Conservation (phyloP, 1,140 invertebrate genomes). For the Ips typographus region DNA sequence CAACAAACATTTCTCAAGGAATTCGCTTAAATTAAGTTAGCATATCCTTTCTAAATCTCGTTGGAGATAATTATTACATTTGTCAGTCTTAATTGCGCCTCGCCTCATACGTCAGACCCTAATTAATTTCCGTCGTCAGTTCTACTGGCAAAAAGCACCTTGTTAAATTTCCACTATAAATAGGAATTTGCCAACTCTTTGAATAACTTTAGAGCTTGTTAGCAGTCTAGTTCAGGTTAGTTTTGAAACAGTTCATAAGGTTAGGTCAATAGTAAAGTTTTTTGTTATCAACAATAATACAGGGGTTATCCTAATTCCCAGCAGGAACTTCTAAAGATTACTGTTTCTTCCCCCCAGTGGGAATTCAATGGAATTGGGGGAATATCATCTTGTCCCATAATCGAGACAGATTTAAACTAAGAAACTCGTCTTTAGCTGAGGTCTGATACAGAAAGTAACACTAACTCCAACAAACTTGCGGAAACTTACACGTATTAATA, state of each 20-base stretch:
- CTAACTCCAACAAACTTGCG: not conserved
- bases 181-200: constrained; percentile 15
- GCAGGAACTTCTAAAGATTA: no score
- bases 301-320: no score
- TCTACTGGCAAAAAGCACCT: constrained; percentile 20
- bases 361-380: no score
- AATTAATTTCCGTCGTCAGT: constrained; percentile 22
- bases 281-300: no score
- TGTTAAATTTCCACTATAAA: constrained; percentile 25
- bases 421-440: not conserved
- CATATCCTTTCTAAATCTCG: constrained; percentile 22
- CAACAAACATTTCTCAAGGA: constrained; percentile 11
- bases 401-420: no score
- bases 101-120: constrained; percentile 26
- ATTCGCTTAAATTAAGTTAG: constrained; percentile 10
- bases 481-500: constrained; percentile 1
- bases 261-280: no score
- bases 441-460: not conserved
- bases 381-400: no score
- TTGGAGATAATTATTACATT: constrained; percentile 27
- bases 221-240: no score
- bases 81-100: constrained; percentile 27
- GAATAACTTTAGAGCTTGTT: constrained; percentile 8
- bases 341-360: no score
- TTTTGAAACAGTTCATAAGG: no score